These are phyloP conservation scores for Cyprinus carpio DNA, from an alignment of 2,113 vertebrate species.

Conservation along the genomic window DNA sequence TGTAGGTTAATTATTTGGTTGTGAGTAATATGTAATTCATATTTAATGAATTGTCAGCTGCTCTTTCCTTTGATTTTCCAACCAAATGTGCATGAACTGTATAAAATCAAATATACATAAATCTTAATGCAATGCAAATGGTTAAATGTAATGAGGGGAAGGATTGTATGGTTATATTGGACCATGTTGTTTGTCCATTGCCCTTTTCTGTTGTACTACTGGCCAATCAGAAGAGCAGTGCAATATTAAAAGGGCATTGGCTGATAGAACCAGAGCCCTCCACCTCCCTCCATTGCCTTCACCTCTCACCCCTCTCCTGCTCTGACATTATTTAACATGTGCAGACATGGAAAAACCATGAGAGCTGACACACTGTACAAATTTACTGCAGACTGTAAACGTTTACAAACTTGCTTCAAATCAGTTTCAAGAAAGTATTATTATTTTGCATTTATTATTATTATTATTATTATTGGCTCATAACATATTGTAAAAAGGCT, in stretches of 20 bases:
- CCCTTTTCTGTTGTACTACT: constrained; percentile 99
- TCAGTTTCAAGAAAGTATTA: background rate
- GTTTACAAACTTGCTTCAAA: background rate
- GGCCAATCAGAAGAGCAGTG: constrained; percentile 92
- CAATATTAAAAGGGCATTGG: constrained; percentile 99
- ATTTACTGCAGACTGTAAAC: background rate
- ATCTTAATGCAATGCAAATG: constrained; percentile 15
- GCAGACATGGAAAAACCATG: background rate
- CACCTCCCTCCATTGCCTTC: constrained; percentile 63
- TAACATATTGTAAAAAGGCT: background rate
- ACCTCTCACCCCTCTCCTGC: constrained; percentile 71
- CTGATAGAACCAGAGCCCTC: constrained; percentile 84
- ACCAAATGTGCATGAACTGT: background rate
- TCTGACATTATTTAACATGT: constrained; percentile 60
- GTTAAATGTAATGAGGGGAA: constrained; percentile 8
- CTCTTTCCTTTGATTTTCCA: background rate
- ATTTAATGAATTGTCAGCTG: background rate
- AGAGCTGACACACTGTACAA: background rate
- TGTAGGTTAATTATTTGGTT: background rate
- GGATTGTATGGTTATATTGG: constrained; percentile 58
- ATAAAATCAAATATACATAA: background rate
- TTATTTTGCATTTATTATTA: background rate
- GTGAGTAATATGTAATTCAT: background rate
- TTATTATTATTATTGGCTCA: background rate
- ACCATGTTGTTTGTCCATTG: constrained; percentile 86